Evolutionary conservation across 2,113 vertebrate genomes (phyloP).

Genomic region (Gobiocypris rarus): DNA sequence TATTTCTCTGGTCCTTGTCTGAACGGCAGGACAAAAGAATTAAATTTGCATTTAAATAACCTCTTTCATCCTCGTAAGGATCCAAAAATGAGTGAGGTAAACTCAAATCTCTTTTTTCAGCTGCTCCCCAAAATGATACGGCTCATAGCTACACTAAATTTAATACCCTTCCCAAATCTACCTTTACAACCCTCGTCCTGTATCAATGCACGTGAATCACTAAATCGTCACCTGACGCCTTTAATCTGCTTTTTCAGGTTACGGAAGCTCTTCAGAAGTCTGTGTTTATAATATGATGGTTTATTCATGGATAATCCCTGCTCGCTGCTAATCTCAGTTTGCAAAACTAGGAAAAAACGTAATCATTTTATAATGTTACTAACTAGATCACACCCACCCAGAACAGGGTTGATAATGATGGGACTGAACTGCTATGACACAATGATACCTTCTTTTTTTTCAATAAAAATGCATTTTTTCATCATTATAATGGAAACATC

Average conservation of each 20-base stretch:
- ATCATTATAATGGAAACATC: neutral
- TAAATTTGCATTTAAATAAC: slow-evolving; percentile 47
- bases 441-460: neutral
- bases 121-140: slow-evolving; percentile 22
- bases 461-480: neutral
- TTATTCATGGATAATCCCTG: slow-evolving; percentile 5
- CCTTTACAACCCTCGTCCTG: slow-evolving; percentile 22
- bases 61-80: slow-evolving; percentile 45
- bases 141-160: slow-evolving; percentile 6
- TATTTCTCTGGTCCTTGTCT: slow-evolving; percentile 21
- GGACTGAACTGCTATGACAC: neutral
- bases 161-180: slow-evolving; percentile 34
- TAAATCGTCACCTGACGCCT: neutral
- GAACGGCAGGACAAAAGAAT: slow-evolving; percentile 38
- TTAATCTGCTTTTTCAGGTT: slow-evolving; percentile 26
- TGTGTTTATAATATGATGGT: slow-evolving; percentile 18
- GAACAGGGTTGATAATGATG: neutral
- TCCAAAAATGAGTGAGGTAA: slow-evolving; percentile 32
- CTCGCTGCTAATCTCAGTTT: neutral
- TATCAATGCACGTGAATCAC: slow-evolving; percentile 14
- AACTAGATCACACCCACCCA: neutral
- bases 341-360: neutral
- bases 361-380: neutral
- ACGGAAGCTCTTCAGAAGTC: slow-evolving; percentile 22
- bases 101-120: slow-evolving; percentile 40